Evolutionary conservation across 35 echinoderm and acorn worm species (phyloP), one percentile per base, ranked within the genome.

Genomic region (Diadema setosum): DNA sequence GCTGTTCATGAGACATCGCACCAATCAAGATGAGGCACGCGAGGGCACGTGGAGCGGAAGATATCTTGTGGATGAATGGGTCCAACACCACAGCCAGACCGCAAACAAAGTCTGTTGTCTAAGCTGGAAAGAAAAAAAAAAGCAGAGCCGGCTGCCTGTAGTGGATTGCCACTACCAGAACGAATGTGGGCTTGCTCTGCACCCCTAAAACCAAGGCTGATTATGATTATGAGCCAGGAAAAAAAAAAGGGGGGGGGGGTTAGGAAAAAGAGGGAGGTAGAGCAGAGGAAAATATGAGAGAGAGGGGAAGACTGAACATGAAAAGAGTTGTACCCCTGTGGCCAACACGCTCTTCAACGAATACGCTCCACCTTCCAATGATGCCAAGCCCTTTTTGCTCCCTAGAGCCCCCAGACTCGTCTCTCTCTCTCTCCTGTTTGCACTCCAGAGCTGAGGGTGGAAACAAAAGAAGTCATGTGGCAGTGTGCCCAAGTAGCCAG

Each of bases 401-500:
- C n/a, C n/a, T n/a, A n/a, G n/a, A n/a, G n/a, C n/a, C n/a, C n/a
- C n/a, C n/a, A n/a, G n/a, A n/a, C n/a, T n/a, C n/a, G n/a, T n/a
- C n/a, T n/a, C n/a, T n/a, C n/a, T n/a, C n/a, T n/a, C n/a, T n/a
- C n/a, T n/a, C n/a, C n/a, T n/a, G n/a, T n/a, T n/a, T n/a, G n/a
- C n/a, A n/a, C n/a, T n/a, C n/a, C n/a, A 30, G 63, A 67, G 23
- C 9, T 33, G 30, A 67, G 23, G 23, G 18, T 1, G 63, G 37
- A 34, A 67, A 67, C 63, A 67, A 67, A 67, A 67, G 63, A 67
- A 67, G 63, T 67, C 63, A 34, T 34, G 63, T 67, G 63, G 63
- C 63, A n/a, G n/a, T n/a, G n/a, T n/a, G n/a, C n/a, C n/a, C n/a
- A n/a, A n/a, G n/a, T n/a, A n/a, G n/a, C n/a, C n/a, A n/a, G n/a